Evolutionary conservation across 2,888 invertebrate species (phyloP), one percentile per base, ranked within the genome.

Genomic region (Odontocolon sp.): DNA sequence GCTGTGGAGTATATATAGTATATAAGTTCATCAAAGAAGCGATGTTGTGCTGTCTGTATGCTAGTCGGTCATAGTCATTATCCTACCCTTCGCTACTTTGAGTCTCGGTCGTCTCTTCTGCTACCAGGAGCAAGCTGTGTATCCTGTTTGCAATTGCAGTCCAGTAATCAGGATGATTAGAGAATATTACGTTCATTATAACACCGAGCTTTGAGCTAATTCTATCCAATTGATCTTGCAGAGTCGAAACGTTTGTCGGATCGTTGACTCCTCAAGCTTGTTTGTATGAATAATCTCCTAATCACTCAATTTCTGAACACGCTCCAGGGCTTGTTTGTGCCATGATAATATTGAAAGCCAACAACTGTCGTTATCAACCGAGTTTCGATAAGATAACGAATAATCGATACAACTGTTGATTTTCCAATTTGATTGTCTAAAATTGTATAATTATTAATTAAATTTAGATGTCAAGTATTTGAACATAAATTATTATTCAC

Each of bases 41-140:
- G 50, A 59, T 54, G 40, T 38, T 68, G 18, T 40, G 33, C 52
- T 67, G 63, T 61, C 76, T 77, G 61, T 77, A 67, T 77, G 76
- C 76, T 77, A 71, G 76, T 71, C 76, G 71, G 71, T 77, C 76
- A 77, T 68, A 71, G 71, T 71, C 71, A 77, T 71, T 77, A 77
- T 61, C 54, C 52, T 63, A 66, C 52, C 45, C 59, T 70, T 66
- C 59, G 67, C 66, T 63, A 63, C 56, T 50, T 40, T 47, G 50
- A 59, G 67, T 56, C 47, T 33, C 26, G 33, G 47, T 63, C 56
- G 11, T 42, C 26, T 71, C 38, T 50, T 18, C 64, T 42, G 38
- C 18, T 66, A 31, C 42, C 26, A 52, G 47, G 40, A 50, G 23
- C 42, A 6, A 52, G 38, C 31, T 42, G 45, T 26, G 45, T 28